These are phyloP conservation scores for Eulemur mongoz DNA, from an alignment of 2,797 vertebrate genomes.

Conservation along the genomic window DNA sequence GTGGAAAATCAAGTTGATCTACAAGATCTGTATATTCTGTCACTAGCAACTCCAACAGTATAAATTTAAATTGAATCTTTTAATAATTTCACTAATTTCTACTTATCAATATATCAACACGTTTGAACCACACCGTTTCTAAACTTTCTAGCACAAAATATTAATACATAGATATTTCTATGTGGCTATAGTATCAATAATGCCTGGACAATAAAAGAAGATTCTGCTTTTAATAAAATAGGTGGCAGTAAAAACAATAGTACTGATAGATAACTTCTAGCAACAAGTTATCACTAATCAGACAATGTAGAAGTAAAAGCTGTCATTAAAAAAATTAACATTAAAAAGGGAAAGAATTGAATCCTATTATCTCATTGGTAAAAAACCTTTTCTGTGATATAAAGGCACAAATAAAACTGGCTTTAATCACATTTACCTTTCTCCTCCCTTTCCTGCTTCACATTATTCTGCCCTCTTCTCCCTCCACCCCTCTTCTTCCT, in stretches of 20 bases:
- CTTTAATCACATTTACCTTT: background rate
- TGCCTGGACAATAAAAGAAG: background rate
- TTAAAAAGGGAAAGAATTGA: background rate
- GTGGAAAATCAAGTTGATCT: background rate
- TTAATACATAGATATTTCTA: background rate
- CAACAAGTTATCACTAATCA: background rate
- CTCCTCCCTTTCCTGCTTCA: background rate
- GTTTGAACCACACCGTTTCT: background rate
- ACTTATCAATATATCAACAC: background rate
- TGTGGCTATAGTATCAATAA: background rate
- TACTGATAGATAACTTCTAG: background rate
- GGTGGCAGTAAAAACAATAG: background rate
- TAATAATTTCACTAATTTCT: background rate
- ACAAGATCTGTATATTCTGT: background rate
- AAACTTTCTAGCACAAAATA: conserved; percentile 27
- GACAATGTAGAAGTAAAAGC: background rate
- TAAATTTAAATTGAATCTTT: background rate
- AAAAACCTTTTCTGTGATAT: background rate
- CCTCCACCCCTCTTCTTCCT: background rate
- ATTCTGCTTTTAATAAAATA: background rate
- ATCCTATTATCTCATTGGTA: background rate
- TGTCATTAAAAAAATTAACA: background rate
- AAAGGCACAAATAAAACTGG: background rate
- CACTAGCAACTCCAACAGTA: background rate
- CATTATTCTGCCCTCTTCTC: background rate